Base-by-base conservation (phyloP, 2,797 vertebrate species). In the Dendrocincla tyrannina region DNA sequence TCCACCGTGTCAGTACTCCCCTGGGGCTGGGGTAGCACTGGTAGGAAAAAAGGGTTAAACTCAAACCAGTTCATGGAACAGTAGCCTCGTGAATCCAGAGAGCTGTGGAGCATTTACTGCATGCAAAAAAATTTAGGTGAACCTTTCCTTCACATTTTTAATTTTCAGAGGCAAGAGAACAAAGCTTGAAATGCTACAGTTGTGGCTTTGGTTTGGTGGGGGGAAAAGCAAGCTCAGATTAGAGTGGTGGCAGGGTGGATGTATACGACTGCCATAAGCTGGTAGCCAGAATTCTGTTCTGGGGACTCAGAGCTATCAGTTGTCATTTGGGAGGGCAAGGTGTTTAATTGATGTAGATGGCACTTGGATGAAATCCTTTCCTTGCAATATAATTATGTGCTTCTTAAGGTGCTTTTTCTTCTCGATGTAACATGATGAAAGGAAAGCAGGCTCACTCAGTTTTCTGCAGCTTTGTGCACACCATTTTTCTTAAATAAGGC, bases 1-100 rank as follows among this genome's bases (percentile, higher is more conserved):
- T 28, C 16, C 12, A 1, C 28, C 7, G 2, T 10, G 49, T n/a
- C 35, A 46, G 7, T 42, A 23, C 6, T 59, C 25, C 32, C 0
- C 0, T 41, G 39, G 35, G 49, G 9, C 47, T 41, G 22, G 8
- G 27, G 3, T 55, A 11, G 37, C 64, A 3, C 2, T n/a, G 42
- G 7, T 8, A 50, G 46, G 25, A 27, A 8, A 37, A 62, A 62
- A 46, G 27, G 4, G 4, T 20, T 49, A 5, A 20, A 6, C 68
- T 62, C 7, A 7, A 23, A 64, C 1, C 23, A 23, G 19, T 13
- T 68, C 2, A 10, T 42, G 7, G 4, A 27, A 15, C 32, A 16
- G 23, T 13, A 49, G 49, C 14, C 44, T 63, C 25, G 4, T 55
- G 23, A 56, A 30, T 75, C 49, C 22, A n/a, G 24, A 7, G 3